Conservation (phyloP, 2,113 vertebrate genomes). For the Rhagologus leucostigma region DNA sequence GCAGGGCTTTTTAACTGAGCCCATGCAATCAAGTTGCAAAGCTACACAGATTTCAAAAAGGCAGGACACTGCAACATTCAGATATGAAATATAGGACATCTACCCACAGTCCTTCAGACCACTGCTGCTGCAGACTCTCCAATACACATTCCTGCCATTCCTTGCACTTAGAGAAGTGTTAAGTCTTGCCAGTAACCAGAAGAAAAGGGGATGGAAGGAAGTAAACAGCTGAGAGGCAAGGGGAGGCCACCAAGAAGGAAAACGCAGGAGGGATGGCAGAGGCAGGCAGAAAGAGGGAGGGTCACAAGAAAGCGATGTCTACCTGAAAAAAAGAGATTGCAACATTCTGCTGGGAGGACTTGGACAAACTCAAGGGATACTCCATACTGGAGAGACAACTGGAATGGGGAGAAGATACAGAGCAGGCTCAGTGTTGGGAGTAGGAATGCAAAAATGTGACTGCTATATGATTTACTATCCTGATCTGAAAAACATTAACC, state of each 20-base stretch:
- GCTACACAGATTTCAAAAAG: background rate
- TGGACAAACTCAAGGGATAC: background rate
- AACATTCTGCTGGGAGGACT: background rate
- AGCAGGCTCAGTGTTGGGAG: background rate
- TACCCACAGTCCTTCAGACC: slow-evolving; percentile 9
- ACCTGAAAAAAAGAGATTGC: background rate
- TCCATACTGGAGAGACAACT: background rate
- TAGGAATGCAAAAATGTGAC: background rate
- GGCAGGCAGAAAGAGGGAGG: background rate
- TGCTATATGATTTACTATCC: background rate
- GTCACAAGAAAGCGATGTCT: background rate
- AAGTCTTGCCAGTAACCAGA: background rate
- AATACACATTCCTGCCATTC: background rate
- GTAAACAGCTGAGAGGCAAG: background rate
- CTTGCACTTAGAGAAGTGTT: background rate
- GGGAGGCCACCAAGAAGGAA: background rate
- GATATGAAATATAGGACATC: slow-evolving; percentile 12
- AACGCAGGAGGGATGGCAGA: background rate
- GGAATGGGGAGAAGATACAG: background rate
- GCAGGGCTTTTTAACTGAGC: background rate
- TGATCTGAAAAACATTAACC: background rate
- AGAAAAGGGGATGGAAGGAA: background rate
- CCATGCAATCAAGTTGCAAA: background rate
- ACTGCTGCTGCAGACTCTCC: background rate
- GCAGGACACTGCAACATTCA: background rate